These are phyloP conservation scores for Drosophila takahashii DNA, from an alignment of 1,140 invertebrate genomes.

Conservation along the genomic window DNA sequence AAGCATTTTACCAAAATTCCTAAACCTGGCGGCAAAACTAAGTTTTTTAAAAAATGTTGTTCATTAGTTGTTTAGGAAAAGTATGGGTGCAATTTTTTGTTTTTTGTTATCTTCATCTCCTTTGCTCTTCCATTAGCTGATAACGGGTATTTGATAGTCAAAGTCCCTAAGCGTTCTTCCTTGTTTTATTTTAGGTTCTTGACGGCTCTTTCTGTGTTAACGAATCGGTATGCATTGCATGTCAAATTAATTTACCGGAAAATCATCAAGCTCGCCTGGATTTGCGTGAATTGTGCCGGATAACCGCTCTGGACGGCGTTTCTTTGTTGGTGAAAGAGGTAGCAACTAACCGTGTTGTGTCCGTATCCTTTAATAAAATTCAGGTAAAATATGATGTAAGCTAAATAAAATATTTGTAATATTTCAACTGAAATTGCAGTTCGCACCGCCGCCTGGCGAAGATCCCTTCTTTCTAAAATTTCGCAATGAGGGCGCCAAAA, in stretches of 20 bases:
- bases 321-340: conserved; percentile 87
- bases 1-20: no score
- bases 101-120: no score
- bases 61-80: no score
- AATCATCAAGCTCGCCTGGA: conserved; percentile 85
- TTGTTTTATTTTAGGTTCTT: conserved; percentile 85
- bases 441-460: conserved; percentile 80
- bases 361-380: conserved; percentile 89
- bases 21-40: no score
- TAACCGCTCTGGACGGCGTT: conserved; percentile 87
- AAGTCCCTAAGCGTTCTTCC: no score
- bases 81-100: not conserved
- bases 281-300: conserved; percentile 86
- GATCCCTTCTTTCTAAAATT: conserved; percentile 87
- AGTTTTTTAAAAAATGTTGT: no score
- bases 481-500: conserved; percentile 86
- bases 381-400: conserved; percentile 85
- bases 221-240: conserved; percentile 86
- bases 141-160: no score
- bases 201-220: conserved; percentile 86
- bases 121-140: no score
- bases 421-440: conserved; percentile 20
- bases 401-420: not conserved
- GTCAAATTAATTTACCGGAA: conserved; percentile 86
- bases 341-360: conserved; percentile 85